Percentiles rank a stretch among this genome's conserved stretches.
Conservation (phyloP, 2,113 vertebrate species). For the Alectura lathami region DNA sequence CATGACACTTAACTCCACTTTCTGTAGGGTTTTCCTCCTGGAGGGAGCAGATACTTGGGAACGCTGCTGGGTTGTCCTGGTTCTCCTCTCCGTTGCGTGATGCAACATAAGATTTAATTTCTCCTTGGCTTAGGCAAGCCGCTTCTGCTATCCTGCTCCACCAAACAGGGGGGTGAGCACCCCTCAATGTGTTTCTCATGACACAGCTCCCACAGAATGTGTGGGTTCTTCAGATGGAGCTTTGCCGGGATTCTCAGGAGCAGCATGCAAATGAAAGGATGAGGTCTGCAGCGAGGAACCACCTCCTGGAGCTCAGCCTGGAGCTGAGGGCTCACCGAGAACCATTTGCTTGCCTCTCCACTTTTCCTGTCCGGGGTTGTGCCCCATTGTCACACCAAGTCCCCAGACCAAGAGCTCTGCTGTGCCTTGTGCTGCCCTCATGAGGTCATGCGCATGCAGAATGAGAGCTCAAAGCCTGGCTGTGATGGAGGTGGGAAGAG, state of each 20-base stretch:
- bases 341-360: not conserved
- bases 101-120: not conserved
- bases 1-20: not conserved
- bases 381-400: not conserved
- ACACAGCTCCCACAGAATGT: fast-evolving
- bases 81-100: not conserved
- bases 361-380: not conserved
- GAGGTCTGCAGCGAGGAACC: not conserved
- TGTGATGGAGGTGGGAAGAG: not conserved
- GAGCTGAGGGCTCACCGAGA: not conserved
- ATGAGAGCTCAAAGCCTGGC: not conserved
- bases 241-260: too few species aligned
- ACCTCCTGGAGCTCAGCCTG: not conserved
- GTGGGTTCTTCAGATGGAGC: not conserved
- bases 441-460: not conserved
- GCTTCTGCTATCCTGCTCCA: not conserved
- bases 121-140: not conserved
- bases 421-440: not conserved
- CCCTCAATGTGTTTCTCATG: not conserved
- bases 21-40: not conserved
- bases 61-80: not conserved
- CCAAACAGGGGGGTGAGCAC: fast-evolving
- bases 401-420: not conserved
- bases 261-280: not conserved
- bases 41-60: not conserved